Conservation (phyloP, 2,113 vertebrate species). For the Mobula birostris region DNA sequence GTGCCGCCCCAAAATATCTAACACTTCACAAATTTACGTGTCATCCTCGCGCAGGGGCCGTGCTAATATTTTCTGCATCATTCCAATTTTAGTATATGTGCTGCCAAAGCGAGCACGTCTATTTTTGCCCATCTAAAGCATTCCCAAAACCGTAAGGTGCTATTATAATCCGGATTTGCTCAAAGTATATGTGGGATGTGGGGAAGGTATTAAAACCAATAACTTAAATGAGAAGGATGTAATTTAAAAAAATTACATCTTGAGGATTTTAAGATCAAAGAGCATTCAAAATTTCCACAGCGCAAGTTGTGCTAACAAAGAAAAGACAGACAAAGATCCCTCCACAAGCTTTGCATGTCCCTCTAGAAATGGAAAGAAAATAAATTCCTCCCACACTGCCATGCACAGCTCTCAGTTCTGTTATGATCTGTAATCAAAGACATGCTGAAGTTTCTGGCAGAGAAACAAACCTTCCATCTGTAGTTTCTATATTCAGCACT, state of each 20-base stretch:
- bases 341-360: neutral
- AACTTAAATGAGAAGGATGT: neutral
- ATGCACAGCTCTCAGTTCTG: neutral
- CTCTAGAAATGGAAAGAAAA: neutral
- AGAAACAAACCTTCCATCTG: slow-evolving; percentile 17
- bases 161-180: neutral
- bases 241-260: slow-evolving; percentile 16
- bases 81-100: no score
- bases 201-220: neutral
- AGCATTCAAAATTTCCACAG: neutral
- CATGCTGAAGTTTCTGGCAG: slow-evolving; percentile 3
- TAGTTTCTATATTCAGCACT: slow-evolving; percentile 25
- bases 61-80: no score
- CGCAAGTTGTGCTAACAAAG: neutral
- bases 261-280: neutral
- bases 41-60: no score
- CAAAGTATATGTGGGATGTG: neutral
- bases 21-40: no score
- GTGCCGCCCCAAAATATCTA: no score
- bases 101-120: no score
- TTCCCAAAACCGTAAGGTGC: neutral
- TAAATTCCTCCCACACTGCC: slow-evolving; percentile 16
- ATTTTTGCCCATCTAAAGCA: neutral
- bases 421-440: slow-evolving; percentile 18
- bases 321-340: neutral